phyloP scores from a whole-genome alignment of 2,113 vertebrate species.

The Campylomormyrus tamandua region DNA sequence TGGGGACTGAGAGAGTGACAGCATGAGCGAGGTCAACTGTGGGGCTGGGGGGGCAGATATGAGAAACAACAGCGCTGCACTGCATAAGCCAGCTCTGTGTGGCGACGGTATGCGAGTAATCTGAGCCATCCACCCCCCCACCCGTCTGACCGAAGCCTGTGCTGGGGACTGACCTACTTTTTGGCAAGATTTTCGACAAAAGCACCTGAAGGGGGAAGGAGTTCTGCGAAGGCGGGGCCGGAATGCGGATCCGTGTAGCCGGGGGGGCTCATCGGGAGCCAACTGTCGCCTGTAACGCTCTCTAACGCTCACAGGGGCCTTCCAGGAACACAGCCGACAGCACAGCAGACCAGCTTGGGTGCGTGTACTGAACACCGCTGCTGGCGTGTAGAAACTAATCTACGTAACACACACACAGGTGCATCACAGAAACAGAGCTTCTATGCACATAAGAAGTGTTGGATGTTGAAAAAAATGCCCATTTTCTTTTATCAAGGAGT shows the following conservation, averaged over 20 bases:
- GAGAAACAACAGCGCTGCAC: not conserved
- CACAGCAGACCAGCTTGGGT: not conserved
- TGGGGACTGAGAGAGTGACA: not conserved
- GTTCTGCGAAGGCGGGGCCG: not conserved
- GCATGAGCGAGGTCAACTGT: not conserved
- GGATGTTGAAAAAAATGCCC: not conserved
- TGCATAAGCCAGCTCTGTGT: not conserved
- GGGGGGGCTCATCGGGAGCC: too few species aligned
- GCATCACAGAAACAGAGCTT: not conserved
- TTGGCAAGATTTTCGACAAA: not conserved
- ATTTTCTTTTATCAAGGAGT: not conserved
- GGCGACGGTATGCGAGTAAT: not conserved
- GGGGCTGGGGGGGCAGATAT: not conserved
- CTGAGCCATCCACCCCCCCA: not conserved
- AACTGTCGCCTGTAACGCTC: not conserved
- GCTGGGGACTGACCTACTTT: slow-evolving; percentile 1
- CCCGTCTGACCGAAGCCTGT: not conserved
- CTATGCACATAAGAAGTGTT: not conserved
- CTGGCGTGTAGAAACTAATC: not conserved
- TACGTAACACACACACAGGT: not conserved
- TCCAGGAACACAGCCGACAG: not conserved
- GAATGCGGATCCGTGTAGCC: not conserved
- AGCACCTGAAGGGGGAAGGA: slow-evolving; percentile 11
- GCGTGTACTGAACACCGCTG: not conserved
- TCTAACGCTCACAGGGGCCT: not conserved